Base-by-base conservation (phyloP, 53 echinoderm and acorn worm genomes). In the Luidia sarsii region DNA sequence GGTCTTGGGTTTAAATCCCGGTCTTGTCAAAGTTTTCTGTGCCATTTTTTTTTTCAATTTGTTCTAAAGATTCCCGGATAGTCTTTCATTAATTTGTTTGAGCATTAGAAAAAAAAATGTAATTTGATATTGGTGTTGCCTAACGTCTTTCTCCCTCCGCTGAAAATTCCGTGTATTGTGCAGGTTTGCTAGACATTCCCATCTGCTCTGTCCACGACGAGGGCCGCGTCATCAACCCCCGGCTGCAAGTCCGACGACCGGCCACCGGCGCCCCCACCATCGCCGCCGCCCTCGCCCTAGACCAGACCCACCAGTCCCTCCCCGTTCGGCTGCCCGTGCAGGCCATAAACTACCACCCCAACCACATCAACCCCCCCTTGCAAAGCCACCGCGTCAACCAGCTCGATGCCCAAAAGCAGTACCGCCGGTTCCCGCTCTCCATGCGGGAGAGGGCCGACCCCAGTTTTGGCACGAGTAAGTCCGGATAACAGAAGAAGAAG, bases 171-270 rank as follows among this genome's bases (percentile, higher is more conserved):
- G n/a, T n/a, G n/a, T n/a, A 68, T 31, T 54, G 28, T 65, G 0
- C 85, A 95, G 96, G 96, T 73, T 80, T 93, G 71, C 80, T 90
- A 39, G 96, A 96, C 57, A 85, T 83, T 57, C 96, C 96, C n/a
- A 96, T 96, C 50, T 96, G 96, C 80, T 81, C 96, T 31, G 96
- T 96, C 50, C 89, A 91, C 32, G 97, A 97, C 64, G 93, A 90
- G 56, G 94, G 91, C 34, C 92, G 73, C 50, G 66, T 95, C 43
- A 28, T 67, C 41, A 87, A 92, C 67, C 72, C 92, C 14, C 82
- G 84, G 21, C 70, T 90, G 38, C 79, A 71, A 11, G 34, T 75
- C 30, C 57, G 75, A 19, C 57, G 86, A 48, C 90, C 90, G 13
- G 77, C 82, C 30, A 90, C 90, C 15, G 59, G 71, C 68, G 32